Conservation (phyloP, 2,797 vertebrate species). For the Tympanoctomys barrerae region DNA sequence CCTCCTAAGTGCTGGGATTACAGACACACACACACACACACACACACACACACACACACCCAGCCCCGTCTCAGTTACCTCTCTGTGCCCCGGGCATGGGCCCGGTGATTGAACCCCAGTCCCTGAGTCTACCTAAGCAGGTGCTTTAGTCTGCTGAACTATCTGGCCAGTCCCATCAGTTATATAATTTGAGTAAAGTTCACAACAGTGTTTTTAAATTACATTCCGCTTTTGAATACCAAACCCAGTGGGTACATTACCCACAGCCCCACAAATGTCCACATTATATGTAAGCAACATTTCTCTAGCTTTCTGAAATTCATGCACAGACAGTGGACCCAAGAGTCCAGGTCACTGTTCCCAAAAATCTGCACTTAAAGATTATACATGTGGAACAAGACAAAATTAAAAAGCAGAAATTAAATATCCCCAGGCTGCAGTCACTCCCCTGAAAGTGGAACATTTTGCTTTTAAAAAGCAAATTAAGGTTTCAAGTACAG, state of each 20-base stretch:
- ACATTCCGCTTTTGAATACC: constrained; percentile 41
- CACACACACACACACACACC: too few species aligned
- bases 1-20: too few species aligned
- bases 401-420: neutral
- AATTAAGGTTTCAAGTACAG: constrained; percentile 54
- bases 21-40: too few species aligned
- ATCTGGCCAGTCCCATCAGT: neutral
- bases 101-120: too few species aligned
- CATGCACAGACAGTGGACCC: neutral
- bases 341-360: neutral
- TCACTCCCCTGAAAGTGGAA: constrained; percentile 29
- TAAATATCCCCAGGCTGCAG: neutral
- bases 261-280: neutral
- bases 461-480: constrained; percentile 52
- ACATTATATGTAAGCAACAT: constrained; percentile 6
- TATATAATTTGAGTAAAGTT: neutral
- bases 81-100: too few species aligned
- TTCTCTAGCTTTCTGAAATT: neutral
- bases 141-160: too few species aligned
- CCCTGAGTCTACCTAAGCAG: too few species aligned
- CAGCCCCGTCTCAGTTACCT: too few species aligned
- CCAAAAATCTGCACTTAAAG: neutral
- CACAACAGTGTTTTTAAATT: neutral
- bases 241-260: neutral
- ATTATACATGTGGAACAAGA: neutral